Evolutionary conservation across 2,113 vertebrate species (phyloP).

Genomic region (Oreochromis tanganicae): DNA sequence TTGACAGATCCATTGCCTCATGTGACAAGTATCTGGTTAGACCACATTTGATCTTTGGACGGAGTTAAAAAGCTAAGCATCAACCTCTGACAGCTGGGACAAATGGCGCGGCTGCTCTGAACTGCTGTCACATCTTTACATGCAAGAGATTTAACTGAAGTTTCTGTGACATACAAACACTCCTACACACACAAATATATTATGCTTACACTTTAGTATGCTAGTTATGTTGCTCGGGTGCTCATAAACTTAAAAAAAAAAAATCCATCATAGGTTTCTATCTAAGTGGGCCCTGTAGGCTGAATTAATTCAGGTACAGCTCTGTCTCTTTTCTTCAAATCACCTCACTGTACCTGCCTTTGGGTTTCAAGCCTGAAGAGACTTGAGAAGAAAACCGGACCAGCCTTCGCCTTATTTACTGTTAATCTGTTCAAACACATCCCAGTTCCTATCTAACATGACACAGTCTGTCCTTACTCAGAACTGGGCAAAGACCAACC

Average conservation of each 20-base stretch:
- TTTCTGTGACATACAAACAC: background rate
- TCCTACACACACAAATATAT: background rate
- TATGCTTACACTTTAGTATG: background rate
- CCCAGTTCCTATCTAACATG: background rate
- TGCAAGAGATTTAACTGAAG: background rate
- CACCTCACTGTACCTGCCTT: conserved; percentile 16
- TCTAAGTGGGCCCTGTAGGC: background rate
- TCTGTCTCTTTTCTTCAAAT: conserved; percentile 14
- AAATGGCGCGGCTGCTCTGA: background rate
- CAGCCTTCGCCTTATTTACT: conserved; percentile 19
- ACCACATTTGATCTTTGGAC: conserved; percentile 31
- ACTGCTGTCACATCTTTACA: background rate
- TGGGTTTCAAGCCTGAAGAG: background rate
- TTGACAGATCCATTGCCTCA: conserved; percentile 42
- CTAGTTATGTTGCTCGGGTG: background rate
- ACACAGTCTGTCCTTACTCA: background rate
- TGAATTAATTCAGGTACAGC: conserved; percentile 12
- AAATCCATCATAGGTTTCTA: conserved; percentile 5
- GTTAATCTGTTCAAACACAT: conserved; percentile 7
- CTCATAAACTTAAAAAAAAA: background rate
- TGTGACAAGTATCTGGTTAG: conserved; percentile 49
- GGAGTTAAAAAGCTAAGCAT: conserved; percentile 11
- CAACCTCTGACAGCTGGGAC: conserved; percentile 33
- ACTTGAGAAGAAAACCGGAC: background rate
- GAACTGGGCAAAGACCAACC: background rate